Conservation (phyloP, 2,113 vertebrate species). For the Trachemys scripta region DNA sequence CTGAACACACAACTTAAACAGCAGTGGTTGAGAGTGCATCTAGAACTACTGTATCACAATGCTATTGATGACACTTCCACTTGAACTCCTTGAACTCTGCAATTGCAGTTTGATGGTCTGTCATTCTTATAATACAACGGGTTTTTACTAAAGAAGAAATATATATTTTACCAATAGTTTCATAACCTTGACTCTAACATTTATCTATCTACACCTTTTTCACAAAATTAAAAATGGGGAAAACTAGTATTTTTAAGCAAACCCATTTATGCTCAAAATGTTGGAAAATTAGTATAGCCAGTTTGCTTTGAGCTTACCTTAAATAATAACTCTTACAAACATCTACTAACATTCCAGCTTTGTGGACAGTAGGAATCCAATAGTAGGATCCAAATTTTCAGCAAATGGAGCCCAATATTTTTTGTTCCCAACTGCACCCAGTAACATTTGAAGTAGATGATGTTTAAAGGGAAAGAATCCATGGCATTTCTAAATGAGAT, state of each 20-base stretch:
- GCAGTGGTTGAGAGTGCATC: neutral
- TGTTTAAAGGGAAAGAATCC: conserved; percentile 50
- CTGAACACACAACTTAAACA: neutral
- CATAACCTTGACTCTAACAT: neutral
- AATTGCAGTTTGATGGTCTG: neutral
- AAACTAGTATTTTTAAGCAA: neutral
- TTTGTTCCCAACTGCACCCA: rapidly evolving
- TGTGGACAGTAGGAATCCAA: neutral
- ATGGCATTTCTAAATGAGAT: neutral
- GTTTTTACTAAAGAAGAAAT: neutral
- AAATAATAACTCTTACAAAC: neutral
- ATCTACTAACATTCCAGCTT: neutral
- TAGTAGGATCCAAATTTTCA: neutral
- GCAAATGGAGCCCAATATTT: neutral
- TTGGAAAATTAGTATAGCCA: neutral
- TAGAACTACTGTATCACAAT: neutral
- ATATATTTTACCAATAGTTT: neutral
- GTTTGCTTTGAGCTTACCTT: neutral
- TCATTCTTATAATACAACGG: neutral
- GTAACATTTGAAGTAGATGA: neutral
- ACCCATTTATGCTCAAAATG: neutral
- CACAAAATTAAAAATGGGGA: rapidly evolving
- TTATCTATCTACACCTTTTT: neutral
- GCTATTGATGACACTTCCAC: neutral
- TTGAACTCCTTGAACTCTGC: neutral